A percentile compares a stretch with the other conserved stretches of the same genome.
Evolutionary conservation across 2,113 vertebrate genomes (phyloP).

Genomic region (Numida meleagris): DNA sequence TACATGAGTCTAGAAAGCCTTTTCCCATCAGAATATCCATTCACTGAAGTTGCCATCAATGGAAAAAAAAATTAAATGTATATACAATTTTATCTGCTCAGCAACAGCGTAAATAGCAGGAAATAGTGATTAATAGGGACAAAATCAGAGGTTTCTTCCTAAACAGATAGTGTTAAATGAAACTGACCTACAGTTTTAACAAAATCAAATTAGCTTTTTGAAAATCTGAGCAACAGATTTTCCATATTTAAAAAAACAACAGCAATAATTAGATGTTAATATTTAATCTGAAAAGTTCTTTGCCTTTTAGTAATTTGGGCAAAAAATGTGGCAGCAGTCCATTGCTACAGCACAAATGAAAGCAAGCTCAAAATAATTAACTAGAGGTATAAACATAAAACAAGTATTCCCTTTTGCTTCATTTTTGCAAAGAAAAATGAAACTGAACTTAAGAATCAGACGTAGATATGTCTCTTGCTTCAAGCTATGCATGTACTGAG

Average conservation of each 20-base stretch:
- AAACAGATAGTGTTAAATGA: not conserved
- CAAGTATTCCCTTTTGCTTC: conserved; percentile 17
- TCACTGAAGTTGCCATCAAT: not conserved
- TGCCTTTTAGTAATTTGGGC: not conserved
- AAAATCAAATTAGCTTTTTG: not conserved
- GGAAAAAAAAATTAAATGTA: not conserved
- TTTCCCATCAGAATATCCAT: not conserved
- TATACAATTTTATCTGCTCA: not conserved
- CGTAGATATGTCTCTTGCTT: not conserved
- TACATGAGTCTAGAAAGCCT: not conserved
- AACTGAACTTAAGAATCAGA: not conserved
- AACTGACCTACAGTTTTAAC: not conserved
- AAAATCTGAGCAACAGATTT: not conserved
- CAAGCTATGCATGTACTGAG: not conserved
- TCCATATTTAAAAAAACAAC: not conserved
- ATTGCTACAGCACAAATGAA: not conserved
- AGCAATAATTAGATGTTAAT: not conserved
- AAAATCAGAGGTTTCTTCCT: not conserved
- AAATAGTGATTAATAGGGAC: not conserved
- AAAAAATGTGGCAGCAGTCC: not conserved
- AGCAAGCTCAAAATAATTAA: not conserved
- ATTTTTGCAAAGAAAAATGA: not conserved
- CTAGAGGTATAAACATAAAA: not conserved
- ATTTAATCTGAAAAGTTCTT: not conserved
- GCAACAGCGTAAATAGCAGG: not conserved